phyloP scores from a whole-genome alignment of 2,888 invertebrate species.

The Onchidella celtica region DNA sequence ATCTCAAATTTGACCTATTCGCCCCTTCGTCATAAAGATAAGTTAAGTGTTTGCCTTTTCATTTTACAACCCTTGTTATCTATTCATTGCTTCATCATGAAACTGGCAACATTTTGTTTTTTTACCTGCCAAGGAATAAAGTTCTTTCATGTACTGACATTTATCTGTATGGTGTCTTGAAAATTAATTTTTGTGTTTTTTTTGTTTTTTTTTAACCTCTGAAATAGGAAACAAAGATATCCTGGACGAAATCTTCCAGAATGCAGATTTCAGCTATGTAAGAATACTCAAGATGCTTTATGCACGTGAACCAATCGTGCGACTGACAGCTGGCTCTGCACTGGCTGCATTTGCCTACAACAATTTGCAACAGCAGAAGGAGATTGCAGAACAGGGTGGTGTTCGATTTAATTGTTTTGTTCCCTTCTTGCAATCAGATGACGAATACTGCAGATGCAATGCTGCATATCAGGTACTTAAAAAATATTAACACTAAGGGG shows the following conservation, averaged over 20 bases:
- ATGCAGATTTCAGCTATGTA: constrained; percentile 77
- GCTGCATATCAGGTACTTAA: constrained; percentile 80
- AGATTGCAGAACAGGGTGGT: constrained; percentile 77
- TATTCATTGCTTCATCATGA: no score
- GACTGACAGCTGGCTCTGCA: constrained; percentile 74
- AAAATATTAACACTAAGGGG: no score
- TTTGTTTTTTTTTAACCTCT: constrained; percentile 31
- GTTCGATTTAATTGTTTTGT: constrained; percentile 77
- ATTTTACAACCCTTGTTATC: no score
- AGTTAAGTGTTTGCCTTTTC: no score
- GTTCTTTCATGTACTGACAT: no score
- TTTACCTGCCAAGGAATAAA: no score
- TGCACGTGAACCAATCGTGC: constrained; percentile 66
- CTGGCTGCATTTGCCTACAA: constrained; percentile 79
- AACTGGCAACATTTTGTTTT: no score
- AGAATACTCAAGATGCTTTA: constrained; percentile 78
- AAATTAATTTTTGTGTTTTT: not conserved
- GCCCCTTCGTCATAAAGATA: no score
- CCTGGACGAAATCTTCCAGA: constrained; percentile 72
- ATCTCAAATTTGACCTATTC: no score
- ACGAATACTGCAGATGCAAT: constrained; percentile 75
- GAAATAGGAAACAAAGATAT: constrained; percentile 75
- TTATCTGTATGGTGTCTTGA: not conserved
- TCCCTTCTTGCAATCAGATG: constrained; percentile 75
- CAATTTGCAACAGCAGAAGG: constrained; percentile 75